Percentiles rank a stretch among this genome's conserved stretches.
These are phyloP conservation scores for Aurelia sp. DNA, from an alignment of 30 jellyfish, hydroid and myxozoan species.

Conservation along the genomic window DNA sequence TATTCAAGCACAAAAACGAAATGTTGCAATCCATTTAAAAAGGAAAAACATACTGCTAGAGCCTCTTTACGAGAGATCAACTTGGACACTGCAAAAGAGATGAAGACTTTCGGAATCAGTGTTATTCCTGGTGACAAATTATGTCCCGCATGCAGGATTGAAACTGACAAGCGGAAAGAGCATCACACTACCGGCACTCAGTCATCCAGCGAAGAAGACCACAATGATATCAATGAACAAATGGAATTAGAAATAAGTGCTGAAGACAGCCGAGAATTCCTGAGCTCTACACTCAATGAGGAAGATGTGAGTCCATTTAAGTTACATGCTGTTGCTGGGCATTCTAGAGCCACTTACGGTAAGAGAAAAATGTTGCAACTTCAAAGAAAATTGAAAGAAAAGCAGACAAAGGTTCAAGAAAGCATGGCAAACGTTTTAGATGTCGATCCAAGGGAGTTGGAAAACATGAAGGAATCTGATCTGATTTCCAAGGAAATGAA, in stretches of 20 bases:
- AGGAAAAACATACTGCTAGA: background rate
- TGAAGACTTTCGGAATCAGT: background rate
- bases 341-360: conserved; percentile 40
- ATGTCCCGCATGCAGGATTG: conserved; percentile 41
- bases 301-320: conserved; percentile 38
- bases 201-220: conserved; percentile 8
- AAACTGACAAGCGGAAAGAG: conserved; percentile 3
- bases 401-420: conserved; percentile 8
- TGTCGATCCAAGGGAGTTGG: conserved; percentile 28
- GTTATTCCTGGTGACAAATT: conserved; percentile 28
- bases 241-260: conserved; percentile 10
- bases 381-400: conserved; percentile 18
- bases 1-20: conserved; percentile 2
- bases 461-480: background rate
- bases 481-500: background rate
- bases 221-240: background rate
- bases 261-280: conserved; percentile 7
- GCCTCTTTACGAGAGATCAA: conserved; percentile 44
- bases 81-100: conserved; percentile 25
- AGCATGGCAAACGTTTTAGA: conserved; percentile 27
- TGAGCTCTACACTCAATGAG: conserved; percentile 25
- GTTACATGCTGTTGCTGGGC: conserved; percentile 42
- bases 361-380: conserved; percentile 42
- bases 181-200: conserved; percentile 3
- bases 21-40: conserved; percentile 37